These are phyloP conservation scores for Thumatha senex DNA, from an alignment of 2,888 invertebrate genomes.

Conservation along the genomic window DNA sequence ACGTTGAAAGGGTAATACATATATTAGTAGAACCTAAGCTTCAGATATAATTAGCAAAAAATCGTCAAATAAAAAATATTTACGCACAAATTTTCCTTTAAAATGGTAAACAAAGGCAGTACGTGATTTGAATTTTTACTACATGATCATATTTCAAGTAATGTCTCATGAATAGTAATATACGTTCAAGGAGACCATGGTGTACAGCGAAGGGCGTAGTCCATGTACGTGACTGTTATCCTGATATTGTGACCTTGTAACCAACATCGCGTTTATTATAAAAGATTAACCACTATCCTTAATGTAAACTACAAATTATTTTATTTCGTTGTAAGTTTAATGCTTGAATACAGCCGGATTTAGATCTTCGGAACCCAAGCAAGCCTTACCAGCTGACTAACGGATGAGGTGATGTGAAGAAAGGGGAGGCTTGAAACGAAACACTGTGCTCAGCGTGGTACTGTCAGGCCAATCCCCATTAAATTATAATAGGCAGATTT, in stretches of 20 bases:
- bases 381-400: too few species aligned
- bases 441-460: too few species aligned
- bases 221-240: slow-evolving; percentile 26
- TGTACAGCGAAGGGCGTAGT: slow-evolving; percentile 18
- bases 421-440: too few species aligned
- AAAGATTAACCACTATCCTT: slow-evolving; percentile 9
- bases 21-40: too few species aligned
- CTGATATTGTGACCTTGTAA: slow-evolving; percentile 12
- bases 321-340: background rate
- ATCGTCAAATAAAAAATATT: slow-evolving; percentile 3
- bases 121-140: slow-evolving; percentile 29
- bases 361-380: too few species aligned
- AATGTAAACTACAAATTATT: background rate
- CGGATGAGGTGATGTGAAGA: too few species aligned
- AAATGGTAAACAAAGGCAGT: slow-evolving; percentile 18
- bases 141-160: slow-evolving; percentile 10
- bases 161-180: slow-evolving; percentile 24
- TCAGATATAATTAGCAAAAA: background rate
- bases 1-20: too few species aligned
- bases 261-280: background rate
- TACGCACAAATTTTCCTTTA: slow-evolving; percentile 22
- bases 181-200: slow-evolving; percentile 30
- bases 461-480: too few species aligned
- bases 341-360: too few species aligned
- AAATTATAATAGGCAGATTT: too few species aligned